Conservation (phyloP, 2,113 vertebrate species). For the Melozone crissalis region DNA sequence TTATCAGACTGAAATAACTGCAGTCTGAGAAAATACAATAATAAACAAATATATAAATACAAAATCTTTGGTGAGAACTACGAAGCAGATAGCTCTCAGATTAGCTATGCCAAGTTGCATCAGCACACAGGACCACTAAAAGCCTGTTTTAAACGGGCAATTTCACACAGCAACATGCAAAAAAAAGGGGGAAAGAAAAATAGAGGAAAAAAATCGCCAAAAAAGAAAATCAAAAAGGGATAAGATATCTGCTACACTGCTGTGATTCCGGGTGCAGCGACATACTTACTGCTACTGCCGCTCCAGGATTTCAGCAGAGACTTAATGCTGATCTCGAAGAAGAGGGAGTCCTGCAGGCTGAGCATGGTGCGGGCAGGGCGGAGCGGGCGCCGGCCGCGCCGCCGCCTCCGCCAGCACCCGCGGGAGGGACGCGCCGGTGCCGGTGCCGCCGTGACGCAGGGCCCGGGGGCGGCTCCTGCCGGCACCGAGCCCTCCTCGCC, state of each 20-base stretch:
- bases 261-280: background rate
- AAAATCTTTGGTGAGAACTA: background rate
- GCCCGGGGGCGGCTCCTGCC: background rate
- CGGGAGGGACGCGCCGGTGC: background rate
- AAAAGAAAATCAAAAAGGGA: too few species aligned
- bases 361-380: constrained; percentile 80
- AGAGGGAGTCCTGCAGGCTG: constrained; percentile 94
- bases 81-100: background rate
- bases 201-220: too few species aligned
- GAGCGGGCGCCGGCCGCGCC: background rate
- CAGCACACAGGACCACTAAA: background rate
- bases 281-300: constrained; percentile 86
- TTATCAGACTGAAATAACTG: background rate
- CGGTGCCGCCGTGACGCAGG: constrained; percentile 66
- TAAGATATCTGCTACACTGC: background rate
- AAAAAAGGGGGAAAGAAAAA: background rate
- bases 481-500: background rate
- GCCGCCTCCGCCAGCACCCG: background rate
- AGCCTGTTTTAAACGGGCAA: background rate
- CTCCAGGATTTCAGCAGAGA: constrained; percentile 97
- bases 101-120: background rate
- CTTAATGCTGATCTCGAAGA: constrained; percentile 98
- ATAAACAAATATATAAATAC: rapidly evolving
- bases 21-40: background rate
- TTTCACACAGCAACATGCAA: background rate